Base-by-base conservation (phyloP, 2,888 invertebrate genomes). In the Trisateles emortualis region DNA sequence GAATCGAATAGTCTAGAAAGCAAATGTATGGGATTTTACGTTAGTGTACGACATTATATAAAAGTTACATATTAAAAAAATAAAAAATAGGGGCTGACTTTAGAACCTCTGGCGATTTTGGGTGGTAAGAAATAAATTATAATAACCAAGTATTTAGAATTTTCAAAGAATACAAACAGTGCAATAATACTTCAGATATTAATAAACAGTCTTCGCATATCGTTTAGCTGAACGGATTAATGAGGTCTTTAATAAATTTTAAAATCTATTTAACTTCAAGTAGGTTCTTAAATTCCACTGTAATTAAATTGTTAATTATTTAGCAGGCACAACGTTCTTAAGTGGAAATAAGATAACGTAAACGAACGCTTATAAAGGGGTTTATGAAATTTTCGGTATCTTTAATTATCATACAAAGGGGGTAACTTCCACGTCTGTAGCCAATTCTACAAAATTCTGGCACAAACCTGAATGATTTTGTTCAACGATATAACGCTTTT, bases 291-390 rank as follows among this genome's bases (percentile, higher is more conserved):
- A 55, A 52, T 55, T 51, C 30, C 45, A 35, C 5, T 47, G 39
- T 59, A 68, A 66, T 66, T 47, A 65, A 53, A 56, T 50, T 29
- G 44, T 54, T 56, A 58, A 66, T 67, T 62, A 66, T 70, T 66
- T 36, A 58, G 29, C 48, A 49, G 30, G 36, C 40, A 8, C 35
- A 55, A 44, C 32, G 55, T 49, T 52, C 33, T 48, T 39, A 55
- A 58, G 38, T 56, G 52, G 42, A 56, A 53, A 63, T 62, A 58
- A 56, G 35, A 50, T 56, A 51, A 36, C 19, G 32, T 56, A 45
- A 56, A 53, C 36, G 40, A 50, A 60, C 49, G 56, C 38, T 54
- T 56, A 36, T 29, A 46, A 26, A 66, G 36, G 26, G 48, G 49
- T 19, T 58, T 69, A 69, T 66, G 41, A 58, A 70, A 62, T 59